Base-by-base conservation (phyloP, 1,140 invertebrate genomes). In the Druon quercuslanigerum region DNA sequence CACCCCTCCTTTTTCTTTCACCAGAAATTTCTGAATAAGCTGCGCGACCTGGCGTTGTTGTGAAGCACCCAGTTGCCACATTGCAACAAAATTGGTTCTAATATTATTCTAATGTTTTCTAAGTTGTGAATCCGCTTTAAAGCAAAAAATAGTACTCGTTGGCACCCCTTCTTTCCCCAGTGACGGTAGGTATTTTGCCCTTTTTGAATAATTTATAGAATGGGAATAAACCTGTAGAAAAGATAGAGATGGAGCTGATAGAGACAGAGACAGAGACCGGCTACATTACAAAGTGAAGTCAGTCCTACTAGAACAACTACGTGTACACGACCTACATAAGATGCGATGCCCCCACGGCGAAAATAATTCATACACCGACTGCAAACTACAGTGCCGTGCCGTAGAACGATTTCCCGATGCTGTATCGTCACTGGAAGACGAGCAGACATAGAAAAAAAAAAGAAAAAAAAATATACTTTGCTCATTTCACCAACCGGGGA, bases 271-370 rank as follows among this genome's bases (percentile, higher is more conserved):
- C 16, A 77, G 77, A 60, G 54, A 70, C 16, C 75, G 77, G 72
- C 78, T 74, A 76, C 82, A 82, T 84, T 79, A 80, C 80, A 78
- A 81, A 84, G 82, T 79, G 81, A 82, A 82, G 79, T 82, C 79
- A 79, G 79, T 83, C 82, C 82, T 84, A 85, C 83, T 84, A 84
- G 79, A 85, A 80, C 81, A 79, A 81, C 87, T 90, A 89, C 87
- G 88, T 88, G 88, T 90, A 90, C 88, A 91, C 90, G 90, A 91
- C 90, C 90, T 91, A 91, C 90, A 91, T 91, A 91, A 91, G 90
- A 91, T 91, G 88, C 89, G 90, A 91, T 91, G 90, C 90, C 90
- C 90, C 90, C 87, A 86, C 88, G 89, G 90, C 89, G 88, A 91
- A 91, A 91, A 91, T 91, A 91, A 91, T 91, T 91, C 89, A 90